Evolutionary conservation across 2,113 vertebrate genomes (phyloP).

Genomic region (Aegypius monachus): DNA sequence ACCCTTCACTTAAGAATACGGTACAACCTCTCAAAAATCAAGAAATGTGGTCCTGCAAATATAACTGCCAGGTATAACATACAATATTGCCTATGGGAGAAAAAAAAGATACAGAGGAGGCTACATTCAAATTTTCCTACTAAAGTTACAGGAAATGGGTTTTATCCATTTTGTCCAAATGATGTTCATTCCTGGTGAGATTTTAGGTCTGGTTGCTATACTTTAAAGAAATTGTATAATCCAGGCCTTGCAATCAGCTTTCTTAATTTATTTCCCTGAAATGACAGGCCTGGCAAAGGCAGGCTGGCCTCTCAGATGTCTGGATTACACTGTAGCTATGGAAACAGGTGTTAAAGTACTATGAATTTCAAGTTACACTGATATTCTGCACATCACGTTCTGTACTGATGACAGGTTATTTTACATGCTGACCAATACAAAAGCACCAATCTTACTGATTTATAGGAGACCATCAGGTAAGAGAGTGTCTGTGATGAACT

Average conservation of each 20-base stretch:
- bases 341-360: slow-evolving; percentile 84
- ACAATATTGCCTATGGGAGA: slow-evolving; percentile 25
- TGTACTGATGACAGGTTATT: slow-evolving; percentile 64
- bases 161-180: slow-evolving; percentile 55
- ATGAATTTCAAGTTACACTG: slow-evolving; percentile 79
- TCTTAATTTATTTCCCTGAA: slow-evolving; percentile 83
- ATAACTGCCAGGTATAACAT: slow-evolving; percentile 65
- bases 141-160: slow-evolving; percentile 67
- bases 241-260: slow-evolving; percentile 73
- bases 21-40: slow-evolving; percentile 69
- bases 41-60: slow-evolving; percentile 66
- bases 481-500: not conserved
- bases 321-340: slow-evolving; percentile 83
- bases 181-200: slow-evolving; percentile 54
- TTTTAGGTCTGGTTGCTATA: slow-evolving; percentile 66
- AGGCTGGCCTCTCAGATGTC: slow-evolving; percentile 77
- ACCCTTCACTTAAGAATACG: slow-evolving; percentile 62
- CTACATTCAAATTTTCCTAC: slow-evolving; percentile 48
- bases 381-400: slow-evolving; percentile 73
- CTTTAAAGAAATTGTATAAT: slow-evolving; percentile 77
- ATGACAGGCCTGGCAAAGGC: slow-evolving; percentile 78
- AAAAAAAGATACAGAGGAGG: not conserved
- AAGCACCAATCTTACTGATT: slow-evolving; percentile 59
- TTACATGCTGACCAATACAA: slow-evolving; percentile 70
- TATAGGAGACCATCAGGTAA: not conserved